These are phyloP conservation scores for Bedellia somnulentella DNA, from an alignment of 2,888 invertebrate genomes.

Conservation along the genomic window DNA sequence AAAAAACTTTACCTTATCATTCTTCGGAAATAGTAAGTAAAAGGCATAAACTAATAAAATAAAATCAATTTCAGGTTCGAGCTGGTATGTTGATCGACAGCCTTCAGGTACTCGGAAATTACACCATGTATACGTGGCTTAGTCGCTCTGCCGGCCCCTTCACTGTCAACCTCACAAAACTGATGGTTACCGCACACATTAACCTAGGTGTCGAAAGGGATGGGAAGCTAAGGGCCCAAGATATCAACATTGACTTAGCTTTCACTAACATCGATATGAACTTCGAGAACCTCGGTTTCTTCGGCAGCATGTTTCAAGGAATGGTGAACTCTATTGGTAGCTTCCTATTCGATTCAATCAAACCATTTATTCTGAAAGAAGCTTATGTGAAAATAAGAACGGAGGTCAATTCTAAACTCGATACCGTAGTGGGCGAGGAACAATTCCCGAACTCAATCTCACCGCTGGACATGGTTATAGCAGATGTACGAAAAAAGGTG, in stretches of 20 bases:
- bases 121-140: slow-evolving; percentile 74
- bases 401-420: slow-evolving; percentile 74
- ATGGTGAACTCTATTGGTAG: slow-evolving; percentile 81
- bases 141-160: slow-evolving; percentile 74
- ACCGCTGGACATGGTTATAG: slow-evolving; percentile 81
- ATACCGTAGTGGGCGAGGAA: slow-evolving; percentile 67
- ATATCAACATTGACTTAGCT: slow-evolving; percentile 77
- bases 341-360: slow-evolving; percentile 83
- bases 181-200: slow-evolving; percentile 69
- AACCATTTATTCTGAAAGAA: slow-evolving; percentile 79
- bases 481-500: slow-evolving; percentile 72
- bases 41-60: too few relatives aligned
- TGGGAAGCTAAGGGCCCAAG: slow-evolving; percentile 75
- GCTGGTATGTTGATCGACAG: slow-evolving; percentile 71
- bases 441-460: slow-evolving; percentile 84
- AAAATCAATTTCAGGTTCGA: slow-evolving; percentile 61
- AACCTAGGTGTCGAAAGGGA: slow-evolving; percentile 71
- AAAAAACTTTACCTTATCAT: too few relatives aligned
- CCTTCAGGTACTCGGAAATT: slow-evolving; percentile 73
- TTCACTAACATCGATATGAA: slow-evolving; percentile 77
- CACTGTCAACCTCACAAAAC: slow-evolving; percentile 72
- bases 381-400: slow-evolving; percentile 73
- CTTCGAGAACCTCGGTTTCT: slow-evolving; percentile 79
- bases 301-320: slow-evolving; percentile 70
- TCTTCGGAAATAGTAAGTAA: too few relatives aligned